phyloP scores from a whole-genome alignment of 2,888 invertebrate genomes.

The Aspidapion aeneum region DNA sequence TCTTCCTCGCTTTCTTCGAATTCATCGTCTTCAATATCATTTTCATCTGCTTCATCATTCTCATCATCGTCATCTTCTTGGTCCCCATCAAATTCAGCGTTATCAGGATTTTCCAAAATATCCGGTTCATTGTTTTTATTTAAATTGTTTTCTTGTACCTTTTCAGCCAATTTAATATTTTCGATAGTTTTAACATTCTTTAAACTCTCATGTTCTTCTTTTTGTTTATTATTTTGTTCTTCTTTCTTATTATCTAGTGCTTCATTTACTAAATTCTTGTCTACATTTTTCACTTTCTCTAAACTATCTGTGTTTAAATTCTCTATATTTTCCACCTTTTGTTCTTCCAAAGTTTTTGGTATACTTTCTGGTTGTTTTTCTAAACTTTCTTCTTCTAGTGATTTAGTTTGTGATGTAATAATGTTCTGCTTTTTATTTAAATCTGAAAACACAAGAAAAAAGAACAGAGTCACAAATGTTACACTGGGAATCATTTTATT shows the following conservation, averaged over 20 bases:
- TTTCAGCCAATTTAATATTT: too few relatives aligned
- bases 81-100: constrained; percentile 23
- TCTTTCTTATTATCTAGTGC: too few relatives aligned
- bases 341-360: not conserved
- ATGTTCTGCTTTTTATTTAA: not conserved
- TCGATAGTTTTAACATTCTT: too few relatives aligned
- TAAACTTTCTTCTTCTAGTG: not conserved
- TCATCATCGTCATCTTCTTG: constrained; percentile 28
- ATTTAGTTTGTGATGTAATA: not conserved
- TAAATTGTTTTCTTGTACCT: too few relatives aligned
- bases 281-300: too few relatives aligned
- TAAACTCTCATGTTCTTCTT: too few relatives aligned
- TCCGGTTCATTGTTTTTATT: not conserved
- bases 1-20: constrained; percentile 7
- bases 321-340: constrained; percentile 7
- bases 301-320: not conserved
- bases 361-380: not conserved
- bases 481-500: not conserved
- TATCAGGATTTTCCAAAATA: constrained; percentile 34
- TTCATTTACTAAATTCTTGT: too few relatives aligned
- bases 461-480: not conserved
- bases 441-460: not conserved
- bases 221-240: too few relatives aligned
- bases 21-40: constrained; percentile 1
- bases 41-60: not conserved